Conservation (phyloP, 2,797 vertebrate species). For the Sus cebifrons region DNA sequence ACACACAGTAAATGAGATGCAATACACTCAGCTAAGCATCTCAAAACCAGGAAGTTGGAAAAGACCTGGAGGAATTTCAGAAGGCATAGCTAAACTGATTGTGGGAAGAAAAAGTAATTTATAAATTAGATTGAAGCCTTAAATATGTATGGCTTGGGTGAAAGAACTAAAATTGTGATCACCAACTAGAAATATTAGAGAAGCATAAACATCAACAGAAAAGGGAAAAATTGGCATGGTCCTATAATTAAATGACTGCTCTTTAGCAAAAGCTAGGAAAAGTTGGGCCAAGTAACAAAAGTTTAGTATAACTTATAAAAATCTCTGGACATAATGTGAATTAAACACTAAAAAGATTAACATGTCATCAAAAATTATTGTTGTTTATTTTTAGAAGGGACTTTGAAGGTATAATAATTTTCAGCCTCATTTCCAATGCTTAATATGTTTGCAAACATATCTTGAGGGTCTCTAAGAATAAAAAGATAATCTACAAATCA, state of each 20-base stretch:
- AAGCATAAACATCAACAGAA: slow-evolving; percentile 6
- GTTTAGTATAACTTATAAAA: neutral
- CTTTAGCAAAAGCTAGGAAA: slow-evolving; percentile 10
- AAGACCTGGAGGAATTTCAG: neutral
- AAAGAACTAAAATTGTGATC: slow-evolving; percentile 38
- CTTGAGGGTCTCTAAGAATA: neutral
- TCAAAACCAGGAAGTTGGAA: neutral
- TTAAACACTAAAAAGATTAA: neutral
- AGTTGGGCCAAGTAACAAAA: neutral
- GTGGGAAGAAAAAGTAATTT: neutral
- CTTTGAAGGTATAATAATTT: neutral
- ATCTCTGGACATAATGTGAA: neutral
- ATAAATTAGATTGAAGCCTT: slow-evolving; percentile 9
- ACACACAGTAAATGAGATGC: neutral
- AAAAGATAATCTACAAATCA: neutral
- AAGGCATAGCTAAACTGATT: neutral
- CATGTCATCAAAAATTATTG: neutral
- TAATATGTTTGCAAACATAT: neutral
- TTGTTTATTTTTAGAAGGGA: neutral
- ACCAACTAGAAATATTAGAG: neutral
- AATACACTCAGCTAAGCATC: neutral
- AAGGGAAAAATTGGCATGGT: neutral
- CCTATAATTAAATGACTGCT: neutral
- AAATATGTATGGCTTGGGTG: neutral
- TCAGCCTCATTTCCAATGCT: neutral